Evolutionary conservation across 92 coral and sea anemone species (phyloP).

Genomic region (Siderastrea siderea): DNA sequence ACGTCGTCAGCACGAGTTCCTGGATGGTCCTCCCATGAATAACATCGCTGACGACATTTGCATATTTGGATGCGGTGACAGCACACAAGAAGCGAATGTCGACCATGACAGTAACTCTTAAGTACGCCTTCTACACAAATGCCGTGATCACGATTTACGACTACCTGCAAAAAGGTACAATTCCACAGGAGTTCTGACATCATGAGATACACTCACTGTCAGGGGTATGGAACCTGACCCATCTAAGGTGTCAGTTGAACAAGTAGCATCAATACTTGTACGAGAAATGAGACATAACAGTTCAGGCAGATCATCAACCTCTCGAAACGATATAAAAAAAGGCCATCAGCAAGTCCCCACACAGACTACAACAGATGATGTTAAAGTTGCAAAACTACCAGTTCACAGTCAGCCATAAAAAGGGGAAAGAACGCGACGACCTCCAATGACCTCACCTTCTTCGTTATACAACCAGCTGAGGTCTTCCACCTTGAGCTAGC

Average conservation of each 20-base stretch:
- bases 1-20: constrained; percentile 47
- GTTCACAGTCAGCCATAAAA: constrained; percentile 31
- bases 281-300: constrained; percentile 39
- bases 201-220: constrained; percentile 56
- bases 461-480: constrained; percentile 1
- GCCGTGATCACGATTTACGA: constrained; percentile 38
- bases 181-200: constrained; percentile 35
- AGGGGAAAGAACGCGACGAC: constrained; percentile 33
- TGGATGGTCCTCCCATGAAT: constrained; percentile 14
- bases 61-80: constrained; percentile 55
- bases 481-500: constrained; percentile 19
- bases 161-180: constrained; percentile 58
- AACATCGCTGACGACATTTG: constrained; percentile 59
- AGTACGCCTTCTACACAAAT: constrained; percentile 19
- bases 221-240: constrained; percentile 55
- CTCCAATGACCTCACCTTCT: constrained; percentile 8
- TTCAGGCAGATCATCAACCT: constrained; percentile 42
- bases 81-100: constrained; percentile 19
- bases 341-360: constrained; percentile 52
- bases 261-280: constrained; percentile 57
- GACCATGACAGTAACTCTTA: constrained; percentile 38
- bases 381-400: constrained; percentile 7
- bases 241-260: constrained; percentile 44
- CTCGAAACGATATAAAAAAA: constrained; percentile 53
- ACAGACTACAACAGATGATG: constrained; percentile 19